Evolutionary conservation across 2,888 invertebrate species (phyloP), one percentile per base, ranked within the genome.

Genomic region (Osmoderma eremita): DNA sequence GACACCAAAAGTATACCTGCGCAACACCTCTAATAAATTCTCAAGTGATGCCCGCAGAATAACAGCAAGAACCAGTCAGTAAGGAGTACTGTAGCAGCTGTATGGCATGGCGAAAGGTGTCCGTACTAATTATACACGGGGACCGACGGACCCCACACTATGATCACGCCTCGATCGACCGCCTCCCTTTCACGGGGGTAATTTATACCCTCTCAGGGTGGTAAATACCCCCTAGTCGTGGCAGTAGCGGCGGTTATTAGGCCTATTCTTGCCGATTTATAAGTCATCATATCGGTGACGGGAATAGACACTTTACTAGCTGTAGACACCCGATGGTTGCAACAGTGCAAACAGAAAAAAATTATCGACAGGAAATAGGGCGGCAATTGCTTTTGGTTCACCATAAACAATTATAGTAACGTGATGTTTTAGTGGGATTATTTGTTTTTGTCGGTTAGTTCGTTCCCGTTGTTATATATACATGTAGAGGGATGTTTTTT

Each of bases 141-240:
- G 78, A 78, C 77, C 41, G 42, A 49, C 76, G 73, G 81, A 81
- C 81, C 81, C 79, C 81, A 81, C 81, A 81, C 78, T 78, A 76
- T 69, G 80, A 77, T 81, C 81, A 81, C 81, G 81, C 81, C 81
- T 78, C 76, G 76, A 71, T 71, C 77, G 74, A 76, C 78, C 78
- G 48, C 67, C 79, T 79, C 75, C 75, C 78, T 76, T 78, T 77
- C 77, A 77, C 76, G 79, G 78, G 78, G 77, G 77, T 79, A 78
- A 79, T 79, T 80, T 79, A 79, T 78, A 75, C 75, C 73, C 73
- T 64, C 69, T 69, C 70, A 68, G 71, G 71, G 71, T 73, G 73
- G 71, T 69, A 71, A 71, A 70, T 69, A 69, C 69, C 71, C 70
- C 65, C n/a, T 42, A 17, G 38, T 39, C 38, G 38, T 53, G 8